phyloP scores from a whole-genome alignment of 2,797 vertebrate species.

The Percopsis omiscomaycus region DNA sequence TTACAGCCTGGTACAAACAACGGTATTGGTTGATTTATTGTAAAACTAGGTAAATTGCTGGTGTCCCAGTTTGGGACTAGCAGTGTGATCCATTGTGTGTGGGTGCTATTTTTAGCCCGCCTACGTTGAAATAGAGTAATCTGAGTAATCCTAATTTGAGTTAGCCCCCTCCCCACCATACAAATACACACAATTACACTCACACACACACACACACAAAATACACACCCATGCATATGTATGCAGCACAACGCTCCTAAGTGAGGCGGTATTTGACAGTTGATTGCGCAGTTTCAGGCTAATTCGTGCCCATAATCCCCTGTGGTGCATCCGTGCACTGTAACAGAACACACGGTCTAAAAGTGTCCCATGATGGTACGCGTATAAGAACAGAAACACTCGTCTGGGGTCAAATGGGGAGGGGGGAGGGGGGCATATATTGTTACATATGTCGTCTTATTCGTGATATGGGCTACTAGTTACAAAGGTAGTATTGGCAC shows the following conservation, averaged over 20 bases:
- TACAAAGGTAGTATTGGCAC: not conserved
- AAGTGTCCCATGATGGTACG: conserved; percentile 23
- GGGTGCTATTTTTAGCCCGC: too few species aligned
- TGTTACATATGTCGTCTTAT: too few species aligned
- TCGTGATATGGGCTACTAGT: too few species aligned
- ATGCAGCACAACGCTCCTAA: conserved; percentile 39
- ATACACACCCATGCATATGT: conserved; percentile 23
- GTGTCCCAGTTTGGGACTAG: too few species aligned
- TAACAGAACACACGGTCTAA: conserved; percentile 45
- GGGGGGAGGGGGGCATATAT: too few species aligned
- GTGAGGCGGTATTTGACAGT: conserved; percentile 26
- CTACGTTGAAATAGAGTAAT: too few species aligned
- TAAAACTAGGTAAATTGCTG: too few species aligned
- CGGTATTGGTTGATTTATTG: too few species aligned
- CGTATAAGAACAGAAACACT: conserved; percentile 36
- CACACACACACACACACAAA: conserved; percentile 1
- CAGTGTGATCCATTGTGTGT: too few species aligned
- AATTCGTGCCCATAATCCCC: conserved; percentile 39
- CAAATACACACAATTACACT: conserved; percentile 7
- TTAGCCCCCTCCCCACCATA: too few species aligned
- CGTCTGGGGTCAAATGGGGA: conserved; percentile 17
- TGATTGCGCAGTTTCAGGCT: conserved; percentile 32
- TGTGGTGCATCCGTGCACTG: conserved; percentile 7
- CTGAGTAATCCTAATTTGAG: too few species aligned
- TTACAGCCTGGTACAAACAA: too few species aligned